Evolutionary conservation across 1,140 invertebrate species (phyloP).

Genomic region (Ctenoplectra terminalis): DNA sequence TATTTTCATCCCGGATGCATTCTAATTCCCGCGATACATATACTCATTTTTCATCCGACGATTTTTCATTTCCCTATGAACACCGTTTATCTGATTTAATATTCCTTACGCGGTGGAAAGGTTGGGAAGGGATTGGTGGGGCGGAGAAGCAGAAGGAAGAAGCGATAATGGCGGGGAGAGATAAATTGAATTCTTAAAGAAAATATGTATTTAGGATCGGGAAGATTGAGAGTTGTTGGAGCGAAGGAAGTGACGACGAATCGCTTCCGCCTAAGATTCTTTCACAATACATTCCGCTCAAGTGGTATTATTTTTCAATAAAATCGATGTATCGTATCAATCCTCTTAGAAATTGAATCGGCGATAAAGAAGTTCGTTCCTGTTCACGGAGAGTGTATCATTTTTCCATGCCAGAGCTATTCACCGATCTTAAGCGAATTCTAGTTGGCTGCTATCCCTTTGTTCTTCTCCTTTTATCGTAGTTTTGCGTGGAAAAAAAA

Average conservation of each 20-base stretch:
- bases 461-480: no score
- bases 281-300: neutral
- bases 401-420: neutral
- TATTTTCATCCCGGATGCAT: constrained; percentile 21
- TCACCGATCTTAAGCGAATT: neutral
- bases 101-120: constrained; percentile 2
- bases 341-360: constrained; percentile 20
- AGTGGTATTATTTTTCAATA: constrained; percentile 25
- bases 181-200: constrained; percentile 37
- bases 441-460: no score
- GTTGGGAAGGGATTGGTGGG: neutral
- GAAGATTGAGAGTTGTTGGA: neutral
- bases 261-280: neutral
- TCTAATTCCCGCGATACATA: constrained; percentile 35
- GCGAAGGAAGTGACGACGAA: neutral
- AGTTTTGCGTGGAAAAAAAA: neutral
- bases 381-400: neutral
- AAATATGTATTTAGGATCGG: constrained; percentile 27
- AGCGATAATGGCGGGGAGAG: neutral
- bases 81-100: constrained; percentile 42
- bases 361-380: neutral
- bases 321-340: constrained; percentile 11
- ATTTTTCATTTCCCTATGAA: constrained; percentile 7
- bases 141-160: neutral
- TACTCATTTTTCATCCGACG: constrained; percentile 24